Evolutionary conservation across 1,140 invertebrate genomes (phyloP), one percentile per base, ranked within the genome.

Genomic region (Drosophila bocqueti): DNA sequence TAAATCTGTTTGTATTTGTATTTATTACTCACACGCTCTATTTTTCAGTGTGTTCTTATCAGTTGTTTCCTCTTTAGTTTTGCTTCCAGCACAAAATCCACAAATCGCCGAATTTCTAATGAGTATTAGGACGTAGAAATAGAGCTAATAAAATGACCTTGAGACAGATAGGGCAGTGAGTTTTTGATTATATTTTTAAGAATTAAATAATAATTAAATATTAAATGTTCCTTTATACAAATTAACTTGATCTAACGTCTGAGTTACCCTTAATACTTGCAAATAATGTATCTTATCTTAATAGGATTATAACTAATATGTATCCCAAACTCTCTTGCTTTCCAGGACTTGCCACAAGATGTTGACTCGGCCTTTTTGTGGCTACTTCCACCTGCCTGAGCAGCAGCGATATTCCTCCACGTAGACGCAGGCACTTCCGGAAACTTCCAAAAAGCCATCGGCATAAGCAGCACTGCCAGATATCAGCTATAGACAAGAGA

Each of bases 31-130:
- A 47, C 29, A 4, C 11, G 24, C 67, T 68, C 31, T 38, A 26
- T 66, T 67, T 64, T 59, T 65, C 60, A 52, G 77, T 68, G 26
- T 65, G 59, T 61, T 66, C 83, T 86, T 86, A 86, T 86, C 83
- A 71, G 59, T 34, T 76, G 59, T 29, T 72, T 52, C 31, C 40
- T 68, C 55, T 54, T 24, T 46, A 54, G 49, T 71, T 50, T 75
- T 29, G 40, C 69, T 43, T 49, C 11, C 24, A 49, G 54, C 38
- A 49, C 24, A 47, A 63, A 83, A 83, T 76, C 65, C 72, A 72
- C 49, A 66, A 66, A 71, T 68, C 34, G 49, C 49, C 49, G 4
- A 71, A 57, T 38, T 68, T 57, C 49, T 6, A 71, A 38, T 54
- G 3, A 18, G 21, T 54, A 69, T 16, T 34, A 11, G 18, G 40